phyloP scores from a whole-genome alignment of 2,888 invertebrate species.

The Colostygia pectinataria region DNA sequence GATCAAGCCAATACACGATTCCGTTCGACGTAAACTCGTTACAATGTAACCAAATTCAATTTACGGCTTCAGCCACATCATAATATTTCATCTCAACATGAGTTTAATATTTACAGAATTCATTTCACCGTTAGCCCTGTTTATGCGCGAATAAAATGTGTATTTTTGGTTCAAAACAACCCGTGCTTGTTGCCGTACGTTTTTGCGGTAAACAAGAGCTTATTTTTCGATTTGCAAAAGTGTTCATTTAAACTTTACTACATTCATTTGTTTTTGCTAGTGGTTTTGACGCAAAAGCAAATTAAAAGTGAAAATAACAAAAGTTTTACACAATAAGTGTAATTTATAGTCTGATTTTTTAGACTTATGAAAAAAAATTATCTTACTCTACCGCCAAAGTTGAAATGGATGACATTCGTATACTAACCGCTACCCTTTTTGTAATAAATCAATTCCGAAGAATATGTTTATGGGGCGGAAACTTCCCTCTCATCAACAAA shows the following conservation, averaged over 20 bases:
- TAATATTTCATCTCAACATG: slow-evolving; percentile 68
- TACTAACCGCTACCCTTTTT: slow-evolving; percentile 58
- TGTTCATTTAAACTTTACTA: slow-evolving; percentile 33
- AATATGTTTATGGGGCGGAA: slow-evolving; percentile 66
- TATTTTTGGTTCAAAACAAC: slow-evolving; percentile 37
- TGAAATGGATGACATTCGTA: slow-evolving; percentile 35
- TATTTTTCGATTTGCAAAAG: slow-evolving; percentile 46
- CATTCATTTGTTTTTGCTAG: slow-evolving; percentile 24
- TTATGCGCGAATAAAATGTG: slow-evolving; percentile 51
- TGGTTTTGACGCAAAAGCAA: slow-evolving; percentile 20
- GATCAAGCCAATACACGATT: slow-evolving; percentile 72
- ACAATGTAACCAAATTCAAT: slow-evolving; percentile 79
- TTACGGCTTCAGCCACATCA: slow-evolving; percentile 68
- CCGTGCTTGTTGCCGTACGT: slow-evolving; percentile 37
- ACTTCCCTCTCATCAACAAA: slow-evolving; percentile 67
- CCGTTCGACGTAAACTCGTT: slow-evolving; percentile 74
- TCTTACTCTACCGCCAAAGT: slow-evolving; percentile 24
- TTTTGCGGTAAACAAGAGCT: slow-evolving; percentile 45
- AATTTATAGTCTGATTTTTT: slow-evolving; percentile 9
- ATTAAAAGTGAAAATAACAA: slow-evolving; percentile 18
- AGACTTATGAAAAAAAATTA: slow-evolving; percentile 16
- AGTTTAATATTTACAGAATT: slow-evolving; percentile 59
- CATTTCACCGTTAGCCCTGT: slow-evolving; percentile 48
- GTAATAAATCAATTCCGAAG: slow-evolving; percentile 66
- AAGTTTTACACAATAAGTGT: slow-evolving; percentile 3